Base-by-base conservation (phyloP, 2,113 vertebrate genomes). In the Ramphastos sulfuratus region DNA sequence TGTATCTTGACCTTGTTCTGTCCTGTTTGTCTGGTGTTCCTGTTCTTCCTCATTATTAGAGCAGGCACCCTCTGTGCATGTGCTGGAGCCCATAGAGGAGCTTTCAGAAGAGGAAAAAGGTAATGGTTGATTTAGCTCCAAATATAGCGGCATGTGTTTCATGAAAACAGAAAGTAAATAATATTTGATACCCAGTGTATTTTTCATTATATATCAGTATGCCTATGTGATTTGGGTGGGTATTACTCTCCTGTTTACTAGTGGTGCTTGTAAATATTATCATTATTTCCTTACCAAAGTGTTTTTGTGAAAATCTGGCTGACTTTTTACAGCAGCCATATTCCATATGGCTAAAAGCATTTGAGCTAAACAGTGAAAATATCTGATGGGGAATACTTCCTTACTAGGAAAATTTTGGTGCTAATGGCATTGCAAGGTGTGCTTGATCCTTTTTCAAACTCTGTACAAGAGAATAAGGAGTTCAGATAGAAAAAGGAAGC, bases 71-170 rank as follows among this genome's bases (percentile, higher is more conserved):
- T 97, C 98, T 73, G 97, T 98, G 94, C 98, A 97, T 97, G 97
- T 98, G 93, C 98, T 99, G 98, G 98, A 99, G 92, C 98, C 99
- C 90, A 99, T 99, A 98, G 98, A 98, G 98, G 99, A 99, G 97
- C 98, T 99, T 97, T 98, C 99, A 97, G 99, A 99, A 96, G 99
- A 99, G 97, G 99, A 99, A 91, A 98, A 98, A 99, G 99, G 99
- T 99, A 99, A 99, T 91, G 44, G 65, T 72, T 89, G 85, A 59
- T 81, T 93, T 64, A 33, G 50, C 76, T 87, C 75, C 73, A 76
- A 33, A 65, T 82, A 60, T 44, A 87, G 55, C 50, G 71, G 65
- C 71, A 75, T 69, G 58, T 37, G 30, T 71, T 87, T 84, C 33
- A 86, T 76, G 73, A 71, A 64, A 87, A 82, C 33, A 73, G 56